phyloP scores from a whole-genome alignment of 2,797 vertebrate genomes.

The Ambastaia sidthimunki region DNA sequence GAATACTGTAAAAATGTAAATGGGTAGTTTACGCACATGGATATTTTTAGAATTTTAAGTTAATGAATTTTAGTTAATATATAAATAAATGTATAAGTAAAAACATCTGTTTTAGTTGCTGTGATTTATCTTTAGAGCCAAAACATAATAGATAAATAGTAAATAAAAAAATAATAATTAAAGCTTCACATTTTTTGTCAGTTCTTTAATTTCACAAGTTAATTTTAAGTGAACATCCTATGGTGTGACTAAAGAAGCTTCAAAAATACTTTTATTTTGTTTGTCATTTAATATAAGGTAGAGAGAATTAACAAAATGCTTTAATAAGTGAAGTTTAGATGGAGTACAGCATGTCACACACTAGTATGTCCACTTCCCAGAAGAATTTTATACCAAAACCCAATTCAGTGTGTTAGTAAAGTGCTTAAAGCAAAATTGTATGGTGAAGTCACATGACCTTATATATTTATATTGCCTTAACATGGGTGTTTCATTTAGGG shows the following conservation, averaged over 20 bases:
- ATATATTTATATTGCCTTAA: neutral
- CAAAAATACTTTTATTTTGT: neutral
- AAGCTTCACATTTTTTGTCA: neutral
- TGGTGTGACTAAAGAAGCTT: neutral
- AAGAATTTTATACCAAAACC: neutral
- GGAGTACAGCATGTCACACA: neutral
- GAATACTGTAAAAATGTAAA: constrained; percentile 1
- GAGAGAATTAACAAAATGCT: neutral
- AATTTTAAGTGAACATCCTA: no score
- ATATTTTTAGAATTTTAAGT: neutral
- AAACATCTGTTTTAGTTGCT: neutral
- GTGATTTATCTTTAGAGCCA: neutral
- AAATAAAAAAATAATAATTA: neutral
- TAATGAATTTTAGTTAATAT: neutral
- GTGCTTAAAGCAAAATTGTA: neutral
- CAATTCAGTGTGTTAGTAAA: neutral
- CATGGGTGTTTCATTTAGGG: constrained; percentile 16
- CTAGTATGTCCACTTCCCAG: neutral
- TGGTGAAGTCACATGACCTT: neutral
- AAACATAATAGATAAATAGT: neutral
- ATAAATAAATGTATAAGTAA: neutral
- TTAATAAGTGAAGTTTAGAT: neutral
- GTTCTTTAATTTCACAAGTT: no score
- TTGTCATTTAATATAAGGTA: neutral
- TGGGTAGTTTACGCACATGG: neutral